These are phyloP conservation scores for Idaea aversata DNA, from an alignment of 2,888 invertebrate species.

Conservation along the genomic window DNA sequence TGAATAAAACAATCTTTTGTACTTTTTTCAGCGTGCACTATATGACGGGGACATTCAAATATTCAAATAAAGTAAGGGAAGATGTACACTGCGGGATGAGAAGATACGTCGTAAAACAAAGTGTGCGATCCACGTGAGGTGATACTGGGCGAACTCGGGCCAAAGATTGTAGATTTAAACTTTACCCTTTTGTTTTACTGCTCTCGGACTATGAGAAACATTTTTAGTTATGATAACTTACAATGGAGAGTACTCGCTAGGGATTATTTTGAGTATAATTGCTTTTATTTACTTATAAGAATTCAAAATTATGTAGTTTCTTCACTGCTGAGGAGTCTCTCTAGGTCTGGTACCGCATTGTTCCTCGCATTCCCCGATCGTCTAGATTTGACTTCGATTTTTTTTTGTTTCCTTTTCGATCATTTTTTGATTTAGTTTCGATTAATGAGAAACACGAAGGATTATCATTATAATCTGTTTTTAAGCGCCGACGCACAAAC, in stretches of 20 bases:
- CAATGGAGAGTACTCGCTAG: background rate
- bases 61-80: conserved; percentile 31
- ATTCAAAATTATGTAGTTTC: too few species aligned
- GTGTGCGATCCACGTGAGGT: conserved; percentile 63
- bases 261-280: background rate
- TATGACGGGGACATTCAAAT: background rate
- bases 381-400: too few species aligned
- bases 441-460: too few species aligned
- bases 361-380: too few species aligned
- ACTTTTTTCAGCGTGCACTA: background rate
- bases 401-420: too few species aligned
- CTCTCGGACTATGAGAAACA: conserved; percentile 42
- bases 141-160: conserved; percentile 45
- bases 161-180: conserved; percentile 57
- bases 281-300: too few species aligned
- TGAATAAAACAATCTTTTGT: background rate
- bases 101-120: conserved; percentile 43
- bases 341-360: too few species aligned
- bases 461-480: too few species aligned
- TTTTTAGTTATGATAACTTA: conserved; percentile 8
- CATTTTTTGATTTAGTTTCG: too few species aligned
- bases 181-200: conserved; percentile 49
- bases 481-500: too few species aligned
- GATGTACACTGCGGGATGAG: conserved; percentile 34
- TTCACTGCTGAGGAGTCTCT: too few species aligned